These are phyloP conservation scores for Cyclura pinguis DNA, from an alignment of 2,797 vertebrate species.

Conservation along the genomic window DNA sequence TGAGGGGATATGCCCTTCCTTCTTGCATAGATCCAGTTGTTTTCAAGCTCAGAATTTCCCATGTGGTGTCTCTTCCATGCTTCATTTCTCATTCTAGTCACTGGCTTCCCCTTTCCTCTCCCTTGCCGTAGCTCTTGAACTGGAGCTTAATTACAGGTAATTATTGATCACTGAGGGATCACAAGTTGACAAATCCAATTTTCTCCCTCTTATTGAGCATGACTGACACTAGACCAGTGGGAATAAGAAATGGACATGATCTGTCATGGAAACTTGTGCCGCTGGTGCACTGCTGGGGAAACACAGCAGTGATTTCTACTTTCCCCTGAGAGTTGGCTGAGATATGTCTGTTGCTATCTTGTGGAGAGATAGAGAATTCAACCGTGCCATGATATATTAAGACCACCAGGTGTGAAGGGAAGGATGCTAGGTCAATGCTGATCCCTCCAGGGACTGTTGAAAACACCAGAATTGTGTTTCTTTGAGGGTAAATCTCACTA, in stretches of 20 bases:
- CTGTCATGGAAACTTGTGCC: background rate
- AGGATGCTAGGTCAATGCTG: background rate
- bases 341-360: background rate
- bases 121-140: conserved; percentile 52
- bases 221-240: background rate
- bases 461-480: background rate
- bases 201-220: conserved; percentile 44
- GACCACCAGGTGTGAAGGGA: conserved; percentile 3
- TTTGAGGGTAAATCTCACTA: background rate
- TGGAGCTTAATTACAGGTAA: conserved; percentile 69
- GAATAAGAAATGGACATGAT: background rate
- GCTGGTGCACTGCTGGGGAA: background rate
- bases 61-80: conserved; percentile 45
- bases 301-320: background rate
- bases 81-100: conserved; percentile 54
- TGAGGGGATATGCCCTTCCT: too few species aligned
- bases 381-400: conserved; percentile 13
- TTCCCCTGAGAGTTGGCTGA: background rate
- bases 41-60: conserved; percentile 41
- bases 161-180: conserved; percentile 71
- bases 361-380: conserved; percentile 2
- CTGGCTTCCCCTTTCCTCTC: conserved; percentile 56
- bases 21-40: conserved; percentile 31
- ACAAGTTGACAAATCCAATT: conserved; percentile 69
- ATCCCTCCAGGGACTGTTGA: background rate